Base-by-base conservation (phyloP, 1,140 invertebrate species). In the Geopemphigus sp. region DNA sequence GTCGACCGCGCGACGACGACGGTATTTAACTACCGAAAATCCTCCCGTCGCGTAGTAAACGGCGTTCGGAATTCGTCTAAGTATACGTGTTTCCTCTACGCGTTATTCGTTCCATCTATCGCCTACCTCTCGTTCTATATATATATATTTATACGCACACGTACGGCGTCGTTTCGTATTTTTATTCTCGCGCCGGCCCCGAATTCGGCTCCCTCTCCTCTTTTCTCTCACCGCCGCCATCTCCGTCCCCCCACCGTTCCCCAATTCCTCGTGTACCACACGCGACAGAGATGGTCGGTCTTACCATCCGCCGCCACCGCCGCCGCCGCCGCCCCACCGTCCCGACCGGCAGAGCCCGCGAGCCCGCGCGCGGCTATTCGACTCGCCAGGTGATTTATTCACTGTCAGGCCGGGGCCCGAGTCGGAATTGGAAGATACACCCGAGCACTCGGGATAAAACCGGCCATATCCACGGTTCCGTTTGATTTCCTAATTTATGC, bases 401-500 rank as follows among this genome's bases (percentile, higher is more conserved):
- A 63, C 74, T 78, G 74, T 78, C 74, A 63, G 24, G 74, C 22
- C 57, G 74, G 56, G 74, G 56, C 74, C n/a, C 32, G 56, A 78
- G 56, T 78, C 56, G 74, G 74, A 78, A 78, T 78, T 78, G 74
- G 74, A 78, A 78, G 74, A 78, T 78, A 78, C 56, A 63, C 22
- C 29, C 74, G 53, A 45, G n/a, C 73, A 76, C 56, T 76, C 32
- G 73, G 66, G 56, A 63, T 47, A 78, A 63, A 59, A 59, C 56
- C 56, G 54, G 54, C 56, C 53, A 59, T 76, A 76, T 76, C 53
- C 56, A 59, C 74, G 57, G 39, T 63, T 63, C 74, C 74, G 74
- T 78, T 78, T 78, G 74, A 78, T 78, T 78, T 78, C 74, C 74
- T 78, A 78, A 78, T 78, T 78, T 78, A 78, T 78, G 74, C 74